Conservation (phyloP, 1,140 invertebrate genomes). For the Achroia grisella region DNA sequence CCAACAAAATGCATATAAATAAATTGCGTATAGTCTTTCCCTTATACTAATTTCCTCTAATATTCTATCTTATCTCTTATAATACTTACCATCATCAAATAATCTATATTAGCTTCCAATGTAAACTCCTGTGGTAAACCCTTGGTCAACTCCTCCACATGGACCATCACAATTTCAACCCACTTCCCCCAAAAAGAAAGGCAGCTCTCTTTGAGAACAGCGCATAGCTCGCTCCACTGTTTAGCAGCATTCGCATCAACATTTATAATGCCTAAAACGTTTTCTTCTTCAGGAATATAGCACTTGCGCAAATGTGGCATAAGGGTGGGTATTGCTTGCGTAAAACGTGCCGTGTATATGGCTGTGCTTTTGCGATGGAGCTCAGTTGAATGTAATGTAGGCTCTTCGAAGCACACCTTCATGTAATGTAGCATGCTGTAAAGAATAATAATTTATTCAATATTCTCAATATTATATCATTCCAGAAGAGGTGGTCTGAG, state of each 20-base stretch:
- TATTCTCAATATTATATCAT: no score
- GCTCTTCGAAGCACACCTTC: constrained; percentile 73
- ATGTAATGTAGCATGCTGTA: constrained; percentile 70
- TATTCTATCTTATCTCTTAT: no score
- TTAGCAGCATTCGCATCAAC: constrained; percentile 42
- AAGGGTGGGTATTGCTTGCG: constrained; percentile 76
- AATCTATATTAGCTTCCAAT: constrained; percentile 65
- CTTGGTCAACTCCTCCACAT: constrained; percentile 43
- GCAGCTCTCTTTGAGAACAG: constrained; percentile 75
- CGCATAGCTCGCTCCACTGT: constrained; percentile 79
- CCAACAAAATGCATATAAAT: no score
- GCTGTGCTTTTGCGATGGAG: constrained; percentile 54
- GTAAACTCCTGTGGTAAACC: constrained; percentile 62
- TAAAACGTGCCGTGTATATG: constrained; percentile 74
- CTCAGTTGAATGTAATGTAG: constrained; percentile 45
- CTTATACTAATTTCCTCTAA: no score
- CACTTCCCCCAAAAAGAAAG: constrained; percentile 77
- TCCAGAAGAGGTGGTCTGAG: no score
- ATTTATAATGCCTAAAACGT: constrained; percentile 17
- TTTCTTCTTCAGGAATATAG: constrained; percentile 72
- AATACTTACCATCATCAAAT: constrained; percentile 67
- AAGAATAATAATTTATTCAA: constrained; percentile 5
- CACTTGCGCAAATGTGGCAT: constrained; percentile 80
- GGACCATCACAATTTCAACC: constrained; percentile 70
- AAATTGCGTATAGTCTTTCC: no score